Percentiles rank a stretch among this genome's conserved stretches.
Conservation (phyloP, 2,888 invertebrate genomes). For the Mythimna ferrago region DNA sequence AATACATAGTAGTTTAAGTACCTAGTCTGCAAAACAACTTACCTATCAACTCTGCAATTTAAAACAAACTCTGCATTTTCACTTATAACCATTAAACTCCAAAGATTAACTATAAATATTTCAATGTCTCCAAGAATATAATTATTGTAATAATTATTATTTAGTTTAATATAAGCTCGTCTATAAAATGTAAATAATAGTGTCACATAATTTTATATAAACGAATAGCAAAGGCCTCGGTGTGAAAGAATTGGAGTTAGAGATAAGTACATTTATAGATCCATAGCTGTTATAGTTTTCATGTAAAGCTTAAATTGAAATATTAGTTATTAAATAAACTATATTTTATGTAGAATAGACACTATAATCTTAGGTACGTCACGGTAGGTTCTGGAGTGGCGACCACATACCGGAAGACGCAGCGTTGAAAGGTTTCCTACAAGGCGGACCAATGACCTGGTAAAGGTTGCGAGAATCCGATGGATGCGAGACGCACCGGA, state of each 20-base stretch:
- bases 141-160: slow-evolving; percentile 4
- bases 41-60: slow-evolving; percentile 7
- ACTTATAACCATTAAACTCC: slow-evolving; percentile 2
- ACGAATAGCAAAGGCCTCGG: slow-evolving; percentile 62
- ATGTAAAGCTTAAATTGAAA: slow-evolving; percentile 12
- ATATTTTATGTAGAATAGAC: slow-evolving; percentile 1
- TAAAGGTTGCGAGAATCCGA: no score
- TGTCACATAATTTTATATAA: slow-evolving; percentile 32
- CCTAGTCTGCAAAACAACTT: slow-evolving; percentile 27
- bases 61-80: slow-evolving; percentile 32
- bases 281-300: slow-evolving; percentile 25
- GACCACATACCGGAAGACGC: no score
- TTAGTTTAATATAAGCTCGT: slow-evolving; percentile 5
- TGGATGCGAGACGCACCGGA: no score
- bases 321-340: neutral
- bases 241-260: slow-evolving; percentile 43
- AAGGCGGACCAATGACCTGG: no score
- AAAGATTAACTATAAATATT: slow-evolving; percentile 21
- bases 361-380: neutral
- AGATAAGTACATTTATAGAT: slow-evolving; percentile 17
- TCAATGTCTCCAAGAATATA: neutral
- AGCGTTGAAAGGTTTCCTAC: no score
- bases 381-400: no score
- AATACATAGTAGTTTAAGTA: slow-evolving; percentile 16
- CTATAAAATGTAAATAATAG: slow-evolving; percentile 41